Evolutionary conservation across 2,797 vertebrate genomes (phyloP).

Genomic region (Channallabes apus): DNA sequence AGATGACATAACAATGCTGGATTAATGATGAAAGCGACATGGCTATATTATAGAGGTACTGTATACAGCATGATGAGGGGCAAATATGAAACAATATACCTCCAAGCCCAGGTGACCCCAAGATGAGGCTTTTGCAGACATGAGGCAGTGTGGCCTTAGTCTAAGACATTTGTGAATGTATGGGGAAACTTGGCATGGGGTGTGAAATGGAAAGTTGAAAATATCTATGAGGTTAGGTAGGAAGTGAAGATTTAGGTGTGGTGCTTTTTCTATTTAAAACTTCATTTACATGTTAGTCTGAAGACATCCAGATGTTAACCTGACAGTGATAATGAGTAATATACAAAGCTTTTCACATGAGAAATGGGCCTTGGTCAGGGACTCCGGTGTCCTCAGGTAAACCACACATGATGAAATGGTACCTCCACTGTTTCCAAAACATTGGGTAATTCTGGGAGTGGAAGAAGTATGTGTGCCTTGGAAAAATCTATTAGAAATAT

Average conservation of each 20-base stretch:
- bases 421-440: conserved; percentile 8
- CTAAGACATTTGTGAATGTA: background rate
- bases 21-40: background rate
- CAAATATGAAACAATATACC: background rate
- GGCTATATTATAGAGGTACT: background rate
- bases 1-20: background rate
- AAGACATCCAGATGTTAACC: conserved; percentile 21
- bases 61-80: background rate
- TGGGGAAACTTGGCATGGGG: background rate
- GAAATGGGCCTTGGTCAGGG: background rate
- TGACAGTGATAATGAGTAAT: background rate
- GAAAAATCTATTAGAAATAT: conserved; percentile 11
- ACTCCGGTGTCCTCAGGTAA: conserved; percentile 15
- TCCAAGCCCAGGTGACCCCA: background rate
- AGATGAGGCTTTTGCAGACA: background rate
- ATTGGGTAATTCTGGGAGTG: background rate
- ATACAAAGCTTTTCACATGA: conserved; percentile 17
- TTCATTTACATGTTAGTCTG: background rate
- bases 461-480: background rate
- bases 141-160: background rate
- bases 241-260: conserved; percentile 6
- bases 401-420: background rate
- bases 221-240: background rate
- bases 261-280: background rate
- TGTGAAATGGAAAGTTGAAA: background rate